phyloP scores from a whole-genome alignment of 2,797 vertebrate species.

The Phataginus tricuspis region DNA sequence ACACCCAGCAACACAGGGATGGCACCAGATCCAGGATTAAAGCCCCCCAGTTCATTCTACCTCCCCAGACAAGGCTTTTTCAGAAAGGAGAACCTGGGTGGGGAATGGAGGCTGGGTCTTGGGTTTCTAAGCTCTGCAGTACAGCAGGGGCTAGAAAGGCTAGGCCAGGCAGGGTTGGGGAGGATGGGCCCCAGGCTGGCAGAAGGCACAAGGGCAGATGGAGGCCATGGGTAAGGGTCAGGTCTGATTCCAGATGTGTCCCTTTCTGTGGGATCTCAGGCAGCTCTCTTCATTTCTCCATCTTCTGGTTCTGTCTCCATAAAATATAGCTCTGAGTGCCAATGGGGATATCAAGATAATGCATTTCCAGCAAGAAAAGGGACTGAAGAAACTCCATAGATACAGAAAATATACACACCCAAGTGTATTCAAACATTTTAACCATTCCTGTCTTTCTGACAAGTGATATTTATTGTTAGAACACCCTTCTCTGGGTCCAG shows the following conservation, averaged over 20 bases:
- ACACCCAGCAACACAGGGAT: neutral
- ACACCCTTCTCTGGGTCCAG: neutral
- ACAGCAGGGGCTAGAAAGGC: neutral
- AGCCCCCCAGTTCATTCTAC: neutral
- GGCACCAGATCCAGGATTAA: neutral
- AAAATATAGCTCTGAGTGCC: neutral
- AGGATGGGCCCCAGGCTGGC: neutral
- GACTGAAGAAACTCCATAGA: neutral
- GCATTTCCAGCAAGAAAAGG: neutral
- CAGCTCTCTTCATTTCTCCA: neutral
- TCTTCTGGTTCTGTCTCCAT: neutral
- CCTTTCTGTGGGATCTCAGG: neutral
- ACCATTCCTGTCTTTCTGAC: neutral
- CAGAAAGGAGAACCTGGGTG: neutral
- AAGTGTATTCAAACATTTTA: neutral
- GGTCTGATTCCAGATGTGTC: neutral
- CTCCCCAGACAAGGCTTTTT: neutral
- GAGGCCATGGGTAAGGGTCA: neutral
- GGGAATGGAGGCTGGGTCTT: neutral
- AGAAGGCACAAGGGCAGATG: neutral
- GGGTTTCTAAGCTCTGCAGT: neutral
- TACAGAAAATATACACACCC: neutral
- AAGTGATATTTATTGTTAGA: neutral
- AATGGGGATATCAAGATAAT: neutral
- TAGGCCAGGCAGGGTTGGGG: neutral